A percentile compares a stretch with the other conserved stretches of the same genome.
phyloP scores from a whole-genome alignment of 2,888 invertebrate species.

The Tenthredo scrophulariae region DNA sequence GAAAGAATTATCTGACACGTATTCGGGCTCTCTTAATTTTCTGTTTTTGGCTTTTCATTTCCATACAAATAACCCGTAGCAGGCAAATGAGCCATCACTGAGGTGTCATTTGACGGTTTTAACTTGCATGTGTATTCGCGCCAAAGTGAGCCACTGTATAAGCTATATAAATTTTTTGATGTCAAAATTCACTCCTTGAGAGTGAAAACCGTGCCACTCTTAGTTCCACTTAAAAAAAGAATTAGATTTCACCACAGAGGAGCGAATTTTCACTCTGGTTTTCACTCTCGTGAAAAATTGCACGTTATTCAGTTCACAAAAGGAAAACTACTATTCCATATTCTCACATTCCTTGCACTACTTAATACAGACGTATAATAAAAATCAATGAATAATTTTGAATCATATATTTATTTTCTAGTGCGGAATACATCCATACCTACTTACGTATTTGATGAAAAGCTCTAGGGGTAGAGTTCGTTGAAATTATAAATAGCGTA shows the following conservation, averaged over 20 bases:
- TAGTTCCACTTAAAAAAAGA: neutral
- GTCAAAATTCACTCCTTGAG: neutral
- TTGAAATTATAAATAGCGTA: constrained; percentile 31
- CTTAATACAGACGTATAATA: too few species aligned
- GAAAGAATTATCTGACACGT: neutral
- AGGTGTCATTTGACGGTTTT: neutral
- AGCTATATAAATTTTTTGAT: neutral
- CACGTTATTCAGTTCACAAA: neutral
- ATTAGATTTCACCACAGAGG: neutral
- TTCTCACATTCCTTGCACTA: neutral
- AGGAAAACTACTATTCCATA: neutral
- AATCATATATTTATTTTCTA: neutral
- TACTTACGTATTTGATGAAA: neutral
- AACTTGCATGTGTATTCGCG: neutral
- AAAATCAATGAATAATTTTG: neutral
- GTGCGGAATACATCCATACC: neutral
- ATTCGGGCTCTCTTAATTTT: neutral
- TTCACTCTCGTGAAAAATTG: neutral
- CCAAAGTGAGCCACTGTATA: neutral
- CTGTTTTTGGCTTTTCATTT: neutral
- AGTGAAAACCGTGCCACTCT: neutral
- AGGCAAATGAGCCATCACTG: neutral
- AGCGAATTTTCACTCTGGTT: neutral
- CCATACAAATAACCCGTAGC: neutral
- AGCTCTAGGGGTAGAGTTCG: neutral